Evolutionary conservation across 2,888 invertebrate genomes (phyloP).

Genomic region (Cantharis rufa): DNA sequence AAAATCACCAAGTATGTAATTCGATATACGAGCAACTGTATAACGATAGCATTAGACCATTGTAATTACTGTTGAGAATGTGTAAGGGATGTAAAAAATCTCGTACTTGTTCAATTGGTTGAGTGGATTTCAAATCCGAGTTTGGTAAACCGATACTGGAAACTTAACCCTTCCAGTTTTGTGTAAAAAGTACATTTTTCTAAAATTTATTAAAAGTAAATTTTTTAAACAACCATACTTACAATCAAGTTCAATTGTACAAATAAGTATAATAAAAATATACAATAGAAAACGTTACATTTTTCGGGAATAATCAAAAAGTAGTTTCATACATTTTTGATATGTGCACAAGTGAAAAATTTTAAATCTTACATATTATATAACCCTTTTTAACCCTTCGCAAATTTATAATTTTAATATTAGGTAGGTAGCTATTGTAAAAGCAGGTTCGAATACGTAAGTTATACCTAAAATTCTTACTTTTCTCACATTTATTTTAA

Average conservation of each 20-base stretch:
- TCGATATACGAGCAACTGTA: constrained; percentile 41
- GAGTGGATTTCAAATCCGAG: constrained; percentile 35
- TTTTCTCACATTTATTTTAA: constrained; percentile 3
- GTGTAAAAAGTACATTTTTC: constrained; percentile 12
- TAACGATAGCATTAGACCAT: constrained; percentile 43
- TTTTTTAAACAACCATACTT: constrained; percentile 2
- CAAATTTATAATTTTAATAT: not conserved
- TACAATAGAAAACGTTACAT: not conserved
- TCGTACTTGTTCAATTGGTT: constrained; percentile 38
- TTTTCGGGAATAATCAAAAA: not conserved
- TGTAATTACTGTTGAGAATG: constrained; percentile 34
- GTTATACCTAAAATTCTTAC: not conserved
- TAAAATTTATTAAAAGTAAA: constrained; percentile 2
- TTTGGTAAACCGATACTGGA: constrained; percentile 24
- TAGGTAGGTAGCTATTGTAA: not conserved
- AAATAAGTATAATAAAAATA: not conserved
- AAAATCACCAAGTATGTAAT: constrained; percentile 43
- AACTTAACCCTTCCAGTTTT: constrained; percentile 27
- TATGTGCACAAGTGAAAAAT: not conserved
- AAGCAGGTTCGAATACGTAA: not conserved
- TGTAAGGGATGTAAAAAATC: constrained; percentile 36
- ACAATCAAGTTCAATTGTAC: not conserved
- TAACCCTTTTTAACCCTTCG: not conserved
- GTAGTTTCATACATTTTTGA: not conserved
- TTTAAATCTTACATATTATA: not conserved